Percentiles rank a stretch among this genome's conserved stretches.
Evolutionary conservation across 2,797 vertebrate genomes (phyloP).

Genomic region (Enoplosus armatus): DNA sequence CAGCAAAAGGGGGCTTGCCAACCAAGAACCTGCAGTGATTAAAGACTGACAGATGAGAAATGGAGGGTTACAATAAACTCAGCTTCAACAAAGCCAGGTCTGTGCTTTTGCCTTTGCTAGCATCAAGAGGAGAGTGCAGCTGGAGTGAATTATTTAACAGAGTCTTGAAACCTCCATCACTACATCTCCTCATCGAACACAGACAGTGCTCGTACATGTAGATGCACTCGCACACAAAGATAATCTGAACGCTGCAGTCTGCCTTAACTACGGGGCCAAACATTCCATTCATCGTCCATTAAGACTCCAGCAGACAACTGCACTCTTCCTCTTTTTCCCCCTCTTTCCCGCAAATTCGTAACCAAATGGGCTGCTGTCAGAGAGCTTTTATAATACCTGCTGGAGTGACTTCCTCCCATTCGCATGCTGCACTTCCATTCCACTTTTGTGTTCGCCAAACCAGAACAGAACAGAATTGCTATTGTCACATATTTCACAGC

Average conservation of each 20-base stretch:
- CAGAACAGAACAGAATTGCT: slow-evolving; percentile 54
- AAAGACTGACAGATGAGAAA: slow-evolving; percentile 60
- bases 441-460: slow-evolving; percentile 60
- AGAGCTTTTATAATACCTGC: slow-evolving; percentile 57
- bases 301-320: slow-evolving; percentile 53
- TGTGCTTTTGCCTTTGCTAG: slow-evolving; percentile 52
- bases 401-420: slow-evolving; percentile 53
- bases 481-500: slow-evolving; percentile 58
- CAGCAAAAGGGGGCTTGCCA: slow-evolving; percentile 18
- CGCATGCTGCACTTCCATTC: slow-evolving; percentile 44
- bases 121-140: slow-evolving; percentile 66
- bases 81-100: slow-evolving; percentile 52
- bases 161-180: slow-evolving; percentile 75
- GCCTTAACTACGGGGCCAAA: slow-evolving; percentile 61
- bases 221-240: slow-evolving; percentile 21
- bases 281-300: slow-evolving; percentile 75
- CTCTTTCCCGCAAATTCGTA: slow-evolving; percentile 34
- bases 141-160: slow-evolving; percentile 80
- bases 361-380: slow-evolving; percentile 43
- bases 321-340: slow-evolving; percentile 23
- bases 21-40: slow-evolving; percentile 43
- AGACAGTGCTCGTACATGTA: slow-evolving; percentile 15
- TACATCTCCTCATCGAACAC: slow-evolving; percentile 54
- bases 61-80: slow-evolving; percentile 51
- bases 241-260: slow-evolving; percentile 50